Conservation (phyloP, 2,797 vertebrate species). For the Babyrousa celebensis region DNA sequence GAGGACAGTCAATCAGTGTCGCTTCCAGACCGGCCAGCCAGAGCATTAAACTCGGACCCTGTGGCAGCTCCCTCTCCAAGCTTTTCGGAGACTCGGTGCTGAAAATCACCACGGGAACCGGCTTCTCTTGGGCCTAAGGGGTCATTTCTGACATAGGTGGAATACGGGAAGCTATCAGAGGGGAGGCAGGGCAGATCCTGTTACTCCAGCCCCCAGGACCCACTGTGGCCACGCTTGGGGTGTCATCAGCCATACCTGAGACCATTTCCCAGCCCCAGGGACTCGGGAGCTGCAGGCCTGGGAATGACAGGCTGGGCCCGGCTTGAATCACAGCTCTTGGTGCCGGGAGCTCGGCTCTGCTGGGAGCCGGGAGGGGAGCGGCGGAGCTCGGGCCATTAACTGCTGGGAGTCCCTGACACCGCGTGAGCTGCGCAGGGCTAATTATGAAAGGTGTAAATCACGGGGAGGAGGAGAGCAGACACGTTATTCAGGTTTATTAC, state of each 20-base stretch:
- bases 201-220: neutral
- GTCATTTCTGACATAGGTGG: neutral
- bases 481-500: constrained; percentile 52
- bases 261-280: neutral
- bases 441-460: constrained; percentile 72
- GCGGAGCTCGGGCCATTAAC: neutral
- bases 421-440: neutral
- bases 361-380: neutral
- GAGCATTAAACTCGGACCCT: neutral
- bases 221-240: accelerated
- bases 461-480: neutral
- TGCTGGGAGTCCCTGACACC: neutral
- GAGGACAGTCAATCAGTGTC: neutral
- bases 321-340: neutral
- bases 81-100: accelerated
- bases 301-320: accelerated
- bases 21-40: accelerated
- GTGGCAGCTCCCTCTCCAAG: neutral
- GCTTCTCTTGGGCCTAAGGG: neutral
- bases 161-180: neutral
- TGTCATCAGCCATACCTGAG: neutral
- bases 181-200: neutral
- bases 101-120: neutral
- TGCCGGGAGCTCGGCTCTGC: neutral
- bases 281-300: accelerated